These are phyloP conservation scores for Cydia splendana DNA, from an alignment of 1,140 invertebrate genomes.

Conservation along the genomic window DNA sequence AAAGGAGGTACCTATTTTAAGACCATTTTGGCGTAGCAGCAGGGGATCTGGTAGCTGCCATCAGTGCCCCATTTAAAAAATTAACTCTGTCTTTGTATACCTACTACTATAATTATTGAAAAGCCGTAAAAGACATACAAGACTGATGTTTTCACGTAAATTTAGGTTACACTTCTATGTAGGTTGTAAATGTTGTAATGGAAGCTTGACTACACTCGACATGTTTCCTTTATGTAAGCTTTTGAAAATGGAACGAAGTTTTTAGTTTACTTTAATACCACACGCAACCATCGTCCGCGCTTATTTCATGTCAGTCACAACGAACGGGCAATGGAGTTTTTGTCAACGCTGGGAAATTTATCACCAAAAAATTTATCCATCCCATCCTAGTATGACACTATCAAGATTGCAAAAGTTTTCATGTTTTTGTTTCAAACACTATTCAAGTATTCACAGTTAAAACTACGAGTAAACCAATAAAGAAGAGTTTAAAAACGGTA, in stretches of 20 bases:
- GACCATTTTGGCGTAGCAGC: too few species aligned
- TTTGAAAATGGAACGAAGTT: background rate
- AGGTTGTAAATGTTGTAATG: too few species aligned
- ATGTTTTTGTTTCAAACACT: background rate
- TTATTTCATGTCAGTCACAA: constrained; percentile 1
- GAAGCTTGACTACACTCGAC: background rate
- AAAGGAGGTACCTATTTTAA: too few species aligned
- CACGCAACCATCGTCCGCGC: background rate
- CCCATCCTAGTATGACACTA: background rate
- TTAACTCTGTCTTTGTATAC: too few species aligned
- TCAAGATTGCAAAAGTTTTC: background rate
- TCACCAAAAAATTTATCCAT: background rate
- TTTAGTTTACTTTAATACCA: constrained; percentile 7
- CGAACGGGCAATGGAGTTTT: background rate
- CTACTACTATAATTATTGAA: too few species aligned
- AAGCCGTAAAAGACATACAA: background rate
- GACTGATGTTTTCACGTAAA: too few species aligned
- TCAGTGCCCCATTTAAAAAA: too few species aligned
- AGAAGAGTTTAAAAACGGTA: background rate
- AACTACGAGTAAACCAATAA: background rate
- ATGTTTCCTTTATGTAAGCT: background rate
- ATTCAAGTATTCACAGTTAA: too few species aligned
- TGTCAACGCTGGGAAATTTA: background rate
- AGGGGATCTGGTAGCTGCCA: too few species aligned
- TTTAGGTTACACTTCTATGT: too few species aligned